Conservation (phyloP, 2,797 vertebrate genomes). For the Chelidonichthys spinosus region DNA sequence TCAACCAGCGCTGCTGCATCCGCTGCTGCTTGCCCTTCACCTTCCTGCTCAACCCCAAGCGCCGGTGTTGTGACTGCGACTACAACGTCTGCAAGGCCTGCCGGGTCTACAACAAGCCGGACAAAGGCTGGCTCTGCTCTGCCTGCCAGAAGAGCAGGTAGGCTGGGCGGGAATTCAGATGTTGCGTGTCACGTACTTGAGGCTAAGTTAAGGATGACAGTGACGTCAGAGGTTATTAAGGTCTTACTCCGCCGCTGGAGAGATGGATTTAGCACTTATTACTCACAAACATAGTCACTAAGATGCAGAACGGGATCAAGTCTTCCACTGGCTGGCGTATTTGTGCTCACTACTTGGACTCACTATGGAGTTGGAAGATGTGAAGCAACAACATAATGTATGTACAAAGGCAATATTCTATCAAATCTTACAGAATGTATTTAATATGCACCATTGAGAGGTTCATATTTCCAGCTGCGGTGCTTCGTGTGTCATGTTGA, state of each 20-base stretch:
- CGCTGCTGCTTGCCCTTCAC: constrained; percentile 94
- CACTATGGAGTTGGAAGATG: neutral
- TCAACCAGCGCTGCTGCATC: constrained; percentile 95
- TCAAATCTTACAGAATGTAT: neutral
- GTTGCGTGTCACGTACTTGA: neutral
- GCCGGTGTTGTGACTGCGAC: constrained; percentile 88
- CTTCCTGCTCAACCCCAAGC: constrained; percentile 92
- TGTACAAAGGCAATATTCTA: neutral
- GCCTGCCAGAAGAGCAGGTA: constrained; percentile 94
- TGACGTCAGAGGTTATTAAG: constrained; percentile 46
- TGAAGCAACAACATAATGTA: neutral
- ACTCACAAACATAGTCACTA: constrained; percentile 12
- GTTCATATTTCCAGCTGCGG: neutral
- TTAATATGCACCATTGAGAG: neutral
- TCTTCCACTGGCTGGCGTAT: neutral
- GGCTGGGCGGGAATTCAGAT: neutral
- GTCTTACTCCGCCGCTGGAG: constrained; percentile 34
- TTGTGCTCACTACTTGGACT: neutral
- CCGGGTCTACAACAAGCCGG: constrained; percentile 87
- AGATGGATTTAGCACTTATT: constrained; percentile 44
- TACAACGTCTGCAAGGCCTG: constrained; percentile 95
- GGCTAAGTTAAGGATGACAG: constrained; percentile 30
- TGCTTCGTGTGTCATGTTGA: no score
- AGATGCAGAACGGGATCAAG: constrained; percentile 27
- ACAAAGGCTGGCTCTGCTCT: constrained; percentile 91